Evolutionary conservation across 2,888 invertebrate species (phyloP).

Genomic region (Acleris cristana): DNA sequence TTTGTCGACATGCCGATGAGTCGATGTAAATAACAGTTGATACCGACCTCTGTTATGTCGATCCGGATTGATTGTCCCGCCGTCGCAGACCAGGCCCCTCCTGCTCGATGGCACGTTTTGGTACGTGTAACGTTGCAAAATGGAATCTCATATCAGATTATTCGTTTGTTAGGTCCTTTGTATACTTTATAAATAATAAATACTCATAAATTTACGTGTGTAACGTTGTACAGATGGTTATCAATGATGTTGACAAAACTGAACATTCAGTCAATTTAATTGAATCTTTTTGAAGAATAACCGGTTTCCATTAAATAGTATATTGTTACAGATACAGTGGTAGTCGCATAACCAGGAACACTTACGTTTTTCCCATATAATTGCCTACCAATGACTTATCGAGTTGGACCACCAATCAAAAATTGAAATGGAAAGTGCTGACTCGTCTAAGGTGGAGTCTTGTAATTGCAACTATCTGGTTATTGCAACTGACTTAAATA

Average conservation of each 20-base stretch:
- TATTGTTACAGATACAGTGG: too few relatives aligned
- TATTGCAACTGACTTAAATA: too few relatives aligned
- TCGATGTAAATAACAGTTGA: constrained; percentile 65
- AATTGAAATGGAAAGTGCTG: too few relatives aligned
- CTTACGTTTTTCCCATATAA: too few relatives aligned
- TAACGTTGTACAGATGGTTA: not conserved
- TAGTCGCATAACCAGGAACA: too few relatives aligned
- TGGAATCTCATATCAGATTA: constrained; percentile 65
- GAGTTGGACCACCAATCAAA: too few relatives aligned
- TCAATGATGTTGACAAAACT: constrained; percentile 7
- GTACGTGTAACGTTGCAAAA: constrained; percentile 5
- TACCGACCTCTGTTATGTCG: constrained; percentile 52
- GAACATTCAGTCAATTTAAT: constrained; percentile 20
- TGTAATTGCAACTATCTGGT: too few relatives aligned
- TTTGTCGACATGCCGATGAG: constrained; percentile 51
- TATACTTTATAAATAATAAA: constrained; percentile 7
- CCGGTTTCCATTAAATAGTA: too few relatives aligned
- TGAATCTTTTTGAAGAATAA: not conserved
- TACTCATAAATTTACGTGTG: constrained; percentile 12
- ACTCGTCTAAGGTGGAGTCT: too few relatives aligned
- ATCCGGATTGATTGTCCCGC: constrained; percentile 46
- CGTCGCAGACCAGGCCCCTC: constrained; percentile 43
- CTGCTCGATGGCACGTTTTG: constrained; percentile 39
- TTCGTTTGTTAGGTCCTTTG: constrained; percentile 18
- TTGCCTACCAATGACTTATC: too few relatives aligned